Evolutionary conservation across 2,113 vertebrate species (phyloP), one percentile per base, ranked within the genome.

Genomic region (Struthio camelus): DNA sequence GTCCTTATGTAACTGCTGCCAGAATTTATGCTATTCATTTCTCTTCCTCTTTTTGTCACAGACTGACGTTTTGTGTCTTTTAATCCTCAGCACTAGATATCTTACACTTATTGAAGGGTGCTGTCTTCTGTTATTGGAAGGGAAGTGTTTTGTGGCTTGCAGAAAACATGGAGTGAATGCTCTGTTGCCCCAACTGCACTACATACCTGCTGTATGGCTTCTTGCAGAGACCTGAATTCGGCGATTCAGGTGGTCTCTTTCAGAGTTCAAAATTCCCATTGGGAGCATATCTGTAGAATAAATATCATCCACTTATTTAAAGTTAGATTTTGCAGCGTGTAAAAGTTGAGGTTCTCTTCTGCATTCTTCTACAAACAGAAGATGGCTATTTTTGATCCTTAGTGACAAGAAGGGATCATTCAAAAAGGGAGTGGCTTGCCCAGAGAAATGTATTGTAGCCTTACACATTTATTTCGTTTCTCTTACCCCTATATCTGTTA

Each of bases 141-240:
- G 18, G 16, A 78, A 81, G 7, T 64, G 10, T 59, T 72, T 38
- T 59, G 15, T 75, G 76, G 22, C 34, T 80, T 48, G 3, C 30
- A 65, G 61, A 25, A 71, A 51, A 50, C 13, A 1, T 13, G 8
- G 4, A 1, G 7, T 53, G 12, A 30, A 8, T 36, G 30, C 73
- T 24, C 50, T 53, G 22, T 44, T 51, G n/a, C 24, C 46, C 34
- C 15, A 70, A 51, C n/a, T 51, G 48, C n/a, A 24, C 40, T 65
- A 11, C 14, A 13, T 9, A 48, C 42, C 18, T 1, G 0, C 53
- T 66, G 46, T 19, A 30, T 0, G 1, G 6, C 17, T 92, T 42
- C 77, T 61, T 87, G 22, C 85, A 34, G 71, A 44, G 20, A 69
- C 20, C 13, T 50, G 34, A 38, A 25, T 65, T 69, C 51, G 34